phyloP scores from a whole-genome alignment of 1,140 invertebrate genomes.

The Contarinia nasturtii region DNA sequence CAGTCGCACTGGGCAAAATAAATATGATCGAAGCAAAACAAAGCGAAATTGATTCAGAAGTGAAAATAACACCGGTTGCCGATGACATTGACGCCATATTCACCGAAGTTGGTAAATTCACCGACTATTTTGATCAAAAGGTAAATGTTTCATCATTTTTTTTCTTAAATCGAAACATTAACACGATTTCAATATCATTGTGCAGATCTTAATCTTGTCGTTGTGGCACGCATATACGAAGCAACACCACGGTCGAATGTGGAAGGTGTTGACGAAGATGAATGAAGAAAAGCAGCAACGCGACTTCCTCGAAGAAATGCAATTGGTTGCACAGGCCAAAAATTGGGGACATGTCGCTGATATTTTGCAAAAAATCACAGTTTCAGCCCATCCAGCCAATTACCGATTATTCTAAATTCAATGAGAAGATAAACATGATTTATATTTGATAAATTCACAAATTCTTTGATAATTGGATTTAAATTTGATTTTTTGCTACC shows the following conservation, averaged over 20 bases:
- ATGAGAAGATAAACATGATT: too few relatives aligned
- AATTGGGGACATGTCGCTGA: slow-evolving; percentile 47
- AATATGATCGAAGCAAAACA: slow-evolving; percentile 25
- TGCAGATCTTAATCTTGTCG: slow-evolving; percentile 47
- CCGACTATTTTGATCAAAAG: slow-evolving; percentile 58
- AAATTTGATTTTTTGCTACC: too few relatives aligned
- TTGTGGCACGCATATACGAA: slow-evolving; percentile 63
- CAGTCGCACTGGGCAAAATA: slow-evolving; percentile 48
- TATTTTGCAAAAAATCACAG: slow-evolving; percentile 19
- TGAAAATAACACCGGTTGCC: slow-evolving; percentile 17
- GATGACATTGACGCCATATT: slow-evolving; percentile 42
- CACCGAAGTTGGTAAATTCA: slow-evolving; percentile 54
- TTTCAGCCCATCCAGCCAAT: slow-evolving; percentile 14
- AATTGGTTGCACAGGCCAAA: slow-evolving; percentile 39
- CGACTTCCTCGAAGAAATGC: slow-evolving; percentile 53
- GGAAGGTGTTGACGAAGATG: slow-evolving; percentile 55
- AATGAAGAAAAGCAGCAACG: slow-evolving; percentile 57
- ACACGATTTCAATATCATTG: slow-evolving; percentile 3
- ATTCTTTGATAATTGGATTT: too few relatives aligned
- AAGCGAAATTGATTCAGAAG: slow-evolving; percentile 14
- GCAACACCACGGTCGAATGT: slow-evolving; percentile 57
- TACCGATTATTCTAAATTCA: slow-evolving; percentile 19
- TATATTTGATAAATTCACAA: too few relatives aligned
- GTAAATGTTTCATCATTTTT: slow-evolving; percentile 24
- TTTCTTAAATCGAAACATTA: slow-evolving; percentile 4